Conservation (phyloP, 2,888 invertebrate species). For the Metopia argyrocephala region DNA sequence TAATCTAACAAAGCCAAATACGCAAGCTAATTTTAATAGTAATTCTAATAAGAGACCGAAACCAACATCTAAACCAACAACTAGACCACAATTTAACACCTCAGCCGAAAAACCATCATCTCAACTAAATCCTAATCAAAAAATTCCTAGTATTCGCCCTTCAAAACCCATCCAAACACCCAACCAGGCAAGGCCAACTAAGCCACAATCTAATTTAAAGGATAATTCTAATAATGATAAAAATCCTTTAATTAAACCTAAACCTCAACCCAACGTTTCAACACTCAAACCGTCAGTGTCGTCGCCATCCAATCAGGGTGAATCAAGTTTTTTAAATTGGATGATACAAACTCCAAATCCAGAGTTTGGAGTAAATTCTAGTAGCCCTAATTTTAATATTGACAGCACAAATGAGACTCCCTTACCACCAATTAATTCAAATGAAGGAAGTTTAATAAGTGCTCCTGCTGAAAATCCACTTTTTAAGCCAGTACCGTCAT, state of each 20-base stretch:
- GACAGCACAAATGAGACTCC: slow-evolving; percentile 10
- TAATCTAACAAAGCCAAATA: not conserved
- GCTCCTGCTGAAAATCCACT: not conserved
- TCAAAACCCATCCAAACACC: not conserved
- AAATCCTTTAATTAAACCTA: no score
- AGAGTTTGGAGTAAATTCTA: not conserved
- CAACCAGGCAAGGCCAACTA: not conserved
- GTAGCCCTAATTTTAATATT: not conserved
- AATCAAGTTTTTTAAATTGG: no score
- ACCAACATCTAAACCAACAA: not conserved
- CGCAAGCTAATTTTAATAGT: not conserved
- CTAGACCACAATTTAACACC: not conserved
- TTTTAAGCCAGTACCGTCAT: not conserved
- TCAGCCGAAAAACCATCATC: not conserved
- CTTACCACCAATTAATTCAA: not conserved
- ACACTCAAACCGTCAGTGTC: not conserved
- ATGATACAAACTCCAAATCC: slow-evolving; percentile 7
- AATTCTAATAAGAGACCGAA: not conserved
- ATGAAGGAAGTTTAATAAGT: slow-evolving; percentile 3
- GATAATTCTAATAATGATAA: no score
- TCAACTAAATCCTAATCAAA: not conserved
- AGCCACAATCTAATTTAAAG: no score
- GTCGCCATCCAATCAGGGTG: no score
- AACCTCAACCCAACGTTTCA: not conserved
- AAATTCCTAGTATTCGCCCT: not conserved